Conservation (phyloP, 2,888 invertebrate species). For the Apotomis capreana region DNA sequence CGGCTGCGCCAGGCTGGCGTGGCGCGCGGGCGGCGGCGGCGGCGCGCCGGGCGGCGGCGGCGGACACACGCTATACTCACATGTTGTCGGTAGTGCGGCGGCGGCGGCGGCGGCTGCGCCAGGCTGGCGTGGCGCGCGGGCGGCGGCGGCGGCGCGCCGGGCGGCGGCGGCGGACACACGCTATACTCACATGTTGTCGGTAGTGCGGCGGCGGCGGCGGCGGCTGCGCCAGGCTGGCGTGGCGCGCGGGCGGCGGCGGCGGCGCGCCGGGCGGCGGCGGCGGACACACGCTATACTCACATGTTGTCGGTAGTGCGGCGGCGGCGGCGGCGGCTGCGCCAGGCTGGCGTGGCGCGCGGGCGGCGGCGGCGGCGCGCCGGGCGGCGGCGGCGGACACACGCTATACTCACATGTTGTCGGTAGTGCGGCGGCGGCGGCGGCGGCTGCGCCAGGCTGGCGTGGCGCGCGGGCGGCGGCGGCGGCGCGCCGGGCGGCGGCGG, state of each 20-base stretch:
- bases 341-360: not conserved
- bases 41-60: not conserved
- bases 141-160: constrained; percentile 77
- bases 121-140: constrained; percentile 80
- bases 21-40: not conserved
- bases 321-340: not conserved
- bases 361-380: not conserved
- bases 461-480: constrained; percentile 67
- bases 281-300: not conserved
- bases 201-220: constrained; percentile 1
- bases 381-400: not conserved
- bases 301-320: constrained; percentile 33
- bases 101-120: not conserved
- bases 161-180: constrained; percentile 66
- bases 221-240: not conserved
- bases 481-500: constrained; percentile 52
- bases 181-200: constrained; percentile 42
- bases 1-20: not conserved
- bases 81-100: not conserved
- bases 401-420: constrained; percentile 34
- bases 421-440: too few species aligned
- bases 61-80: constrained; percentile 67
- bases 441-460: constrained; percentile 45
- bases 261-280: not conserved
- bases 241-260: constrained; percentile 1